phyloP scores from a whole-genome alignment of 2,113 vertebrate genomes.

The Aptenodytes forsteri region DNA sequence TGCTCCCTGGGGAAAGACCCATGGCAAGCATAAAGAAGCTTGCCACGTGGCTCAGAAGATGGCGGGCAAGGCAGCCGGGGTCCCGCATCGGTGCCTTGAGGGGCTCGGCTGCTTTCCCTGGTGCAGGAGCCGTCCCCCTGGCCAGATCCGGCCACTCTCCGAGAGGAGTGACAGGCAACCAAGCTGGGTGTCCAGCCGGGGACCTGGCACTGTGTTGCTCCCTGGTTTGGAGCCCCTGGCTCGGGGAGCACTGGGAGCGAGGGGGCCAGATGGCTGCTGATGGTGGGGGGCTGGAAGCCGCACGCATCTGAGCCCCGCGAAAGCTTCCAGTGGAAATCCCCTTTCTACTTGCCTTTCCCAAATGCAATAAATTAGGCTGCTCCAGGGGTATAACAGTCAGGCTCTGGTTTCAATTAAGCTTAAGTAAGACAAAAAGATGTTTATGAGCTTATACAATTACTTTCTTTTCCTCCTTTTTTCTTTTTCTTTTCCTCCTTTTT shows the following conservation, averaged over 20 bases:
- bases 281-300: background rate
- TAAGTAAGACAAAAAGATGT: background rate
- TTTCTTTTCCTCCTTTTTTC: background rate
- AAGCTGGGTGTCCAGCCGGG: background rate
- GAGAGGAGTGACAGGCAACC: background rate
- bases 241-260: background rate
- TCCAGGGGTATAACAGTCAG: background rate
- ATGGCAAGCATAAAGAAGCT: background rate
- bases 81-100: rapidly evolving
- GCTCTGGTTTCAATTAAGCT: background rate
- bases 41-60: rapidly evolving
- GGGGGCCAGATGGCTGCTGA: background rate
- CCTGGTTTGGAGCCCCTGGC: background rate
- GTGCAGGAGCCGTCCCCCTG: background rate
- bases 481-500: background rate
- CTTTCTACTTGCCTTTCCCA: background rate
- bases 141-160: rapidly evolving
- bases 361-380: background rate
- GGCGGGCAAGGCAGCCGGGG: rapidly evolving
- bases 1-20: background rate
- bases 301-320: rapidly evolving
- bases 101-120: background rate
- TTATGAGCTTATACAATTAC: background rate
- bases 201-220: background rate
- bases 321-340: background rate